Percentiles rank a stretch among this genome's conserved stretches.
These are phyloP conservation scores for Vulpes vulpes DNA, from an alignment of 2,113 vertebrate genomes.

Conservation along the genomic window DNA sequence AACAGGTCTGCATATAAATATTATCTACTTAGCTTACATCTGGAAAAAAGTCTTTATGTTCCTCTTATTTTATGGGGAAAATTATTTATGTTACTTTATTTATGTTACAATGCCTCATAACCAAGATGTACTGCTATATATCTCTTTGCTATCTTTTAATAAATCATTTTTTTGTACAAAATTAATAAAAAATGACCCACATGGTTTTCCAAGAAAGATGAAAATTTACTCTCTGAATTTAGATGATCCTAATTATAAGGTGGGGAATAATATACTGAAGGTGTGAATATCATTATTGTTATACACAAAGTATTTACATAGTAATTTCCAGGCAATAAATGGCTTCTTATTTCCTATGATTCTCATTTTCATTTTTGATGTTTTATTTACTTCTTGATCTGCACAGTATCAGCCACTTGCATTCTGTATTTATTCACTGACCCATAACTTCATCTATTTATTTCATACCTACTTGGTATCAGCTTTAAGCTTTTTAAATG, in stretches of 20 bases:
- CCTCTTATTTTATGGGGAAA: too few species aligned
- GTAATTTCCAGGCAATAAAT: not conserved
- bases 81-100: too few species aligned
- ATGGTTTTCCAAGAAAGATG: not conserved
- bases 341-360: not conserved
- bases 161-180: not conserved
- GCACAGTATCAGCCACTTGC: not conserved
- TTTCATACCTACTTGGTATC: not conserved
- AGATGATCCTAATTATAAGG: not conserved
- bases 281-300: not conserved
- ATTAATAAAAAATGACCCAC: not conserved
- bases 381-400: not conserved
- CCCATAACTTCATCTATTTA: not conserved
- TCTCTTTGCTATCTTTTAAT: not conserved
- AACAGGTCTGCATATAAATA: conserved; percentile 26
- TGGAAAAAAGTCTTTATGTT: not conserved
- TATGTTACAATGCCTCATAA: not conserved
- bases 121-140: not conserved
- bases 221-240: not conserved
- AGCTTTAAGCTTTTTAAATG: not conserved
- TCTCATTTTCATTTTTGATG: not conserved
- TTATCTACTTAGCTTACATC: conserved; percentile 47
- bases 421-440: not conserved
- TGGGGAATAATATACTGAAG: not conserved
- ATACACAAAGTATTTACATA: not conserved